A percentile compares a stretch with the other conserved stretches of the same genome.
Evolutionary conservation across 2,888 invertebrate species (phyloP).

Genomic region (Hemaris fuciformis): DNA sequence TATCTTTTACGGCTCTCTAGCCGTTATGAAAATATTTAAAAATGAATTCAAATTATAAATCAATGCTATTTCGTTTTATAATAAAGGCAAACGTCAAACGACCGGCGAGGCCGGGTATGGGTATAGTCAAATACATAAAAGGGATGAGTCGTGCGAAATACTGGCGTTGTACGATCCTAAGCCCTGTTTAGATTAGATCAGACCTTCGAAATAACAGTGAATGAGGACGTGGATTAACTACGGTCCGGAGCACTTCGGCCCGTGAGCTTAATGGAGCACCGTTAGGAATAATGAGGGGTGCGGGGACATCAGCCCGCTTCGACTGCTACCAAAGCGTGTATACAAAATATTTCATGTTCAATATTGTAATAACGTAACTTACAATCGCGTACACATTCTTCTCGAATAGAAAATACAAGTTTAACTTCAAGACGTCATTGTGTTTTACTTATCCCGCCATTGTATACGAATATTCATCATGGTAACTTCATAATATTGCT

Average conservation of each 20-base stretch:
- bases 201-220: constrained; percentile 82
- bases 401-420: neutral
- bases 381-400: neutral
- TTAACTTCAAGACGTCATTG: neutral
- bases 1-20: too few species aligned
- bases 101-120: constrained; percentile 57
- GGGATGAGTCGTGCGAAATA: constrained; percentile 78
- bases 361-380: constrained; percentile 16
- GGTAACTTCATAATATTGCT: neutral
- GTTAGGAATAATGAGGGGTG: constrained; percentile 77
- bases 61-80: constrained; percentile 74
- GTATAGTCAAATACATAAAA: constrained; percentile 78
- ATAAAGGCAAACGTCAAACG: constrained; percentile 67
- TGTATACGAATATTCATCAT: neutral
- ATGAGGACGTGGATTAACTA: constrained; percentile 82
- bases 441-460: neutral
- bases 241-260: constrained; percentile 79
- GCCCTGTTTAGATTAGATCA: constrained; percentile 82
- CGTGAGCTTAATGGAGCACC: constrained; percentile 78
- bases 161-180: constrained; percentile 78
- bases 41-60: too few species aligned
- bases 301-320: constrained; percentile 52
- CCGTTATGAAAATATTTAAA: neutral
- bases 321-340: constrained; percentile 35
- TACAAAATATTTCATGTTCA: constrained; percentile 46